Percentiles rank a stretch among this genome's conserved stretches.
Evolutionary conservation across 2,113 vertebrate species (phyloP).

Genomic region (Artemisiospiza belli): DNA sequence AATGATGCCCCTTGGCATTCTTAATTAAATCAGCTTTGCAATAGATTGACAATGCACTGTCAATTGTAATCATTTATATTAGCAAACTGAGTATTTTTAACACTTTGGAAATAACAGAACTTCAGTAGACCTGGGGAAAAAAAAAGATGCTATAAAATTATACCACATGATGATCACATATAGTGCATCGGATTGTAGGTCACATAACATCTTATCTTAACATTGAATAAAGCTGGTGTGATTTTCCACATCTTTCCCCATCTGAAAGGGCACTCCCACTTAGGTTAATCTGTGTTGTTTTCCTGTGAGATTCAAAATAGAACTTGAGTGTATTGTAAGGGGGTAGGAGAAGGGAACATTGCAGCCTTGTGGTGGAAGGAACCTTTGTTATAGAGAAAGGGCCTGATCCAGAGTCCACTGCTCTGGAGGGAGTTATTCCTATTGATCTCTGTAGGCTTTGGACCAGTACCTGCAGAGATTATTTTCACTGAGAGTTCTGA

Average conservation of each 20-base stretch:
- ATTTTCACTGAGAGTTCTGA: conserved; percentile 50
- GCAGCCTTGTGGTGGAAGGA: neutral
- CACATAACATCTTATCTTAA: conserved; percentile 26
- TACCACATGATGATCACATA: conserved; percentile 13
- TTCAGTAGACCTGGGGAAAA: neutral
- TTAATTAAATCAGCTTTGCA: conserved; percentile 88
- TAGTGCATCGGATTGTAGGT: neutral
- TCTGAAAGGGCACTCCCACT: neutral
- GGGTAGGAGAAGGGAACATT: neutral
- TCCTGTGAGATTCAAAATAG: neutral
- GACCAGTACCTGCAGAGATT: conserved; percentile 41
- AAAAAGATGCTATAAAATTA: conserved; percentile 13
- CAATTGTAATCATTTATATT: conserved; percentile 93
- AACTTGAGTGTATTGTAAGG: neutral
- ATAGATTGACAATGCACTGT: conserved; percentile 85
- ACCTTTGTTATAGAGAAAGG: neutral
- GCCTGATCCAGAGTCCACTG: neutral
- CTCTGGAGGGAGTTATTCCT: neutral
- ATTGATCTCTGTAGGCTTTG: conserved; percentile 43
- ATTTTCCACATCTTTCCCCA: conserved; percentile 2
- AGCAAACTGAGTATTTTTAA: conserved; percentile 81
- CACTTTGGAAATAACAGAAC: conserved; percentile 55
- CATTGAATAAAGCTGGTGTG: neutral
- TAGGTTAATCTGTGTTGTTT: neutral
- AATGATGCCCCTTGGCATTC: conserved; percentile 91